These are phyloP conservation scores for Acanthopleura granulata DNA, from an alignment of 2,888 invertebrate genomes.

Conservation along the genomic window DNA sequence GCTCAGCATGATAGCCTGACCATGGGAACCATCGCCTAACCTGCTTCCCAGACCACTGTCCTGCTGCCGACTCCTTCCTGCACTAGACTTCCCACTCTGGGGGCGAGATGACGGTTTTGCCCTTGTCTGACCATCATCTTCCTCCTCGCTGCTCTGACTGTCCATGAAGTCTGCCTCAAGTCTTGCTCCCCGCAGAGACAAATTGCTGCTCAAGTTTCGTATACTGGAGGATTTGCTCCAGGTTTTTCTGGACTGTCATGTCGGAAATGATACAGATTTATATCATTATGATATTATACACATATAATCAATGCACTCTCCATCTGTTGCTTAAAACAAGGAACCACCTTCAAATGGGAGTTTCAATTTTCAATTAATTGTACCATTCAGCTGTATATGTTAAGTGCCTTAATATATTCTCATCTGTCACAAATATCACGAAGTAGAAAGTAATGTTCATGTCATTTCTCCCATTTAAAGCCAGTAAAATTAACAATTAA, in stretches of 20 bases:
- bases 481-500: no score
- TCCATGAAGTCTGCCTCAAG: slow-evolving; percentile 59
- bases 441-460: no score
- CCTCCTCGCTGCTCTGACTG: slow-evolving; percentile 44
- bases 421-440: no score
- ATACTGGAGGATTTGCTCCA: not conserved
- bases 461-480: no score
- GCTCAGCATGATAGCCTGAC: not conserved
- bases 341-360: no score
- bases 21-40: not conserved
- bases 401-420: no score
- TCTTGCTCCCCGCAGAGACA: slow-evolving; percentile 43
- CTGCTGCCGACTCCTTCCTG: not conserved
- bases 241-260: not conserved
- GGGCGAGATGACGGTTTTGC: not conserved
- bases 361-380: no score
- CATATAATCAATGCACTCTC: no score
- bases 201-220: not conserved
- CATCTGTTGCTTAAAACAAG: no score
- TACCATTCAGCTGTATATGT: no score
- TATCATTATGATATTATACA: no score
- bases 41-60: not conserved
- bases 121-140: slow-evolving; percentile 33
- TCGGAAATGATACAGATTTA: not conserved
- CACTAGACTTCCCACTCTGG: slow-evolving; percentile 10